Evolutionary conservation across 1,140 invertebrate genomes (phyloP), one percentile per base, ranked within the genome.

Genomic region (Eubasilissa regina): DNA sequence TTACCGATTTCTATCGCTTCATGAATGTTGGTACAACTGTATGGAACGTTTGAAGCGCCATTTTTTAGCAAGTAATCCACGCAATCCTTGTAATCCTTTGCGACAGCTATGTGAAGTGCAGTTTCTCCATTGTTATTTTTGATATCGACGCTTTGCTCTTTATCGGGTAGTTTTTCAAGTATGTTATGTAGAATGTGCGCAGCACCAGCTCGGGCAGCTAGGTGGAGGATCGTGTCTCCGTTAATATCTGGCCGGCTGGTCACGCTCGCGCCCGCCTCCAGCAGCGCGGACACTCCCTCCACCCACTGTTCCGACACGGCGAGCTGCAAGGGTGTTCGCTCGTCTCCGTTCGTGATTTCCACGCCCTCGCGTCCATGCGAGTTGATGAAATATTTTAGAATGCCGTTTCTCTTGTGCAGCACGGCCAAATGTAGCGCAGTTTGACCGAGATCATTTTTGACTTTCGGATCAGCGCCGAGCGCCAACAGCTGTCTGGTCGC

Each of bases 201-300:
- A 81, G 94, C 90, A 0, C 92, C 93, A 19, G 87, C 85, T 25
- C 89, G 84, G 66, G 91, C 90, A 13, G 92, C 91, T 47, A 90
- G 85, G 80, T 91, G 89, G 17, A 93, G 85, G 3, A 90, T 87
- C 25, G 89, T 92, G 80, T 90, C 86, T 12, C 90, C 91, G 15
- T 92, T 90, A 60, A 92, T 91, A 80, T 93, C 86, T 75, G 89
- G 89, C 21, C 53, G 68, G 13, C 89, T 86, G 80, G 93, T 93
- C 1, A 94, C 89, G 85, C 94, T 91, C n/a, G n/a, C n/a, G n/a
- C n/a, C n/a, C n/a, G n/a, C n/a, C n/a, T n/a, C n/a, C n/a, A n/a
- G n/a, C n/a, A 60, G 93, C 93, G 15, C 93, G 93, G 81, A 91
- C 90, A 94, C 92, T 35, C 90, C 90, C 3, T 86, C 83, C n/a